Evolutionary conservation across 2,888 invertebrate genomes (phyloP).

Genomic region (Drosophila nr. medialis): DNA sequence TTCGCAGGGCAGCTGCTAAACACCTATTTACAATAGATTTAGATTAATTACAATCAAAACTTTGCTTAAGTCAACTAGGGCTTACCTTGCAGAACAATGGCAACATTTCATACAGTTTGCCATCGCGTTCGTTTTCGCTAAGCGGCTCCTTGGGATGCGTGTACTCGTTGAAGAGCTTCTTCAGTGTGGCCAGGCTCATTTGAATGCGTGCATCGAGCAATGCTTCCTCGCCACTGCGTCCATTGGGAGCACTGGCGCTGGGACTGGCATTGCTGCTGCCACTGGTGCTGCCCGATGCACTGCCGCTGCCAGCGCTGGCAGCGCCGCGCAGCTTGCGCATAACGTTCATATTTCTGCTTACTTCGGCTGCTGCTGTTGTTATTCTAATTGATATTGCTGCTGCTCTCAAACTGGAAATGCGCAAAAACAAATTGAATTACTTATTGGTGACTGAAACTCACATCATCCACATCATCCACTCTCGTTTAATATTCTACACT

Average conservation of each 20-base stretch:
- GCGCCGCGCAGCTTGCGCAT: conserved; percentile 93
- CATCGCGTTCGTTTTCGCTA: conserved; percentile 93
- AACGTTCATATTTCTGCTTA: conserved; percentile 89
- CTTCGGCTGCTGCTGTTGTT: conserved; percentile 9
- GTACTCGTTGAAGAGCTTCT: conserved; percentile 98
- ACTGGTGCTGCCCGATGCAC: conserved; percentile 73
- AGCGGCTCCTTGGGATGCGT: conserved; percentile 94
- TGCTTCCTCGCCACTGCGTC: conserved; percentile 85
- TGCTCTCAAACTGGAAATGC: conserved; percentile 51
- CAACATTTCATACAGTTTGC: conserved; percentile 98
- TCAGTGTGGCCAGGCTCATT: conserved; percentile 97
- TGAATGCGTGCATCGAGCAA: conserved; percentile 91
- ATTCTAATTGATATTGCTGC: not conserved
- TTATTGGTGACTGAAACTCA: conserved; percentile 29
- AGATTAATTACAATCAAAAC: not conserved
- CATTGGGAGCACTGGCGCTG: conserved; percentile 84
- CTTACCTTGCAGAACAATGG: conserved; percentile 98
- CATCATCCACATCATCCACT: conserved; percentile 52
- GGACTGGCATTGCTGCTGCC: conserved; percentile 71
- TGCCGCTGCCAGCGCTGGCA: conserved; percentile 51
- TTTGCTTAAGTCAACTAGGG: not conserved
- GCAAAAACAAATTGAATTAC: conserved; percentile 41
- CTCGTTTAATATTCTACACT: conserved; percentile 34
- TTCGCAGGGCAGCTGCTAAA: conserved; percentile 96
- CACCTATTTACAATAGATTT: conserved; percentile 87